These are phyloP conservation scores for Phalacrocorax brasilianus DNA, from an alignment of 2,113 vertebrate genomes.

Conservation along the genomic window DNA sequence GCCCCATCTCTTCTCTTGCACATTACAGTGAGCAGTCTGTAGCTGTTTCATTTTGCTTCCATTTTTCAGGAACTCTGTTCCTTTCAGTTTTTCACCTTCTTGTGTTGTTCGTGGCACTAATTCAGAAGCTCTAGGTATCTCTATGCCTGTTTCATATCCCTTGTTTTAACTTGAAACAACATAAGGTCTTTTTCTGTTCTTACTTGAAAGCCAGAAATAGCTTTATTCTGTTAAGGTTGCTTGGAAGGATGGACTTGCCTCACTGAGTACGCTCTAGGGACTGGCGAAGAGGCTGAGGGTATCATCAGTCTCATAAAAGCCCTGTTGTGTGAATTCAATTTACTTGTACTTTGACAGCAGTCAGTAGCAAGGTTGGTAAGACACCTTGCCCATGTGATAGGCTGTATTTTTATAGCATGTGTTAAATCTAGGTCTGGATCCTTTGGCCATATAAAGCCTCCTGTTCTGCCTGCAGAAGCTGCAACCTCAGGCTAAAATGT, in stretches of 20 bases:
- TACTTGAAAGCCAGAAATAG: not conserved
- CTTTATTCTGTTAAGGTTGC: not conserved
- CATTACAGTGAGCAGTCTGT: not conserved
- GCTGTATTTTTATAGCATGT: not conserved
- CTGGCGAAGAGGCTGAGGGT: not conserved
- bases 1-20: not conserved
- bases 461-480: not conserved
- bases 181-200: not conserved
- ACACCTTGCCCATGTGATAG: not conserved
- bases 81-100: not conserved
- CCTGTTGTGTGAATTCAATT: not conserved
- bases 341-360: not conserved
- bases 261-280: not conserved
- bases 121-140: not conserved
- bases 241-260: not conserved
- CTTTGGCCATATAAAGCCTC: not conserved
- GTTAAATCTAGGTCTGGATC: not conserved
- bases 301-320: not conserved
- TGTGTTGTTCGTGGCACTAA: accelerated
- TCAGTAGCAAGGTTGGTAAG: not conserved
- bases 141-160: not conserved
- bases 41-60: not conserved
- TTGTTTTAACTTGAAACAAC: not conserved
- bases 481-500: not conserved
- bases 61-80: not conserved